Base-by-base conservation (phyloP, 2,888 invertebrate species). In the Deilephila elpenor region DNA sequence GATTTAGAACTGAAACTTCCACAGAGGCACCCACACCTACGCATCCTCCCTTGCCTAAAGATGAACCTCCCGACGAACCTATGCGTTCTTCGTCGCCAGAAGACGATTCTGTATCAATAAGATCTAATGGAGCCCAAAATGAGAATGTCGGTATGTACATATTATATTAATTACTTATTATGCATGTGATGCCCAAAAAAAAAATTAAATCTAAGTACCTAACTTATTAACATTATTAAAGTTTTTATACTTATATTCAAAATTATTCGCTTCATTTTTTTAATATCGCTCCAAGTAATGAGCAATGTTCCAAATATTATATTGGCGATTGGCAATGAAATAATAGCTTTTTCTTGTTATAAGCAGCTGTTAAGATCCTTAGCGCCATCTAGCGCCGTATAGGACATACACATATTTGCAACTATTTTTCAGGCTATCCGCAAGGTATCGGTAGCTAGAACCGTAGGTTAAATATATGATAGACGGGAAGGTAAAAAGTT, bases 81-180 rank as follows among this genome's bases (percentile, higher is more conserved):
- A 92, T 94, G 88, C 91, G 95, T 78, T 90, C 95, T 60, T 95
- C 95, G 64, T 95, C 96, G 61, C 95, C 96, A 17, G 96, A 96
- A 88, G 96, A 95, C 78, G 95, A 96, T 81, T 89, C 95, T 71
- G 94, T 95, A 78, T 96, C 96, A 78, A 86, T 95, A 82, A 90
- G 95, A 85, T 95, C 95, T 70, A 95, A 95, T 82, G 95, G 95
- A 78, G 93, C 94, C 77, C 94, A 91, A 86, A 95, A 94, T 86
- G 96, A 96, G 83, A 86, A 76, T 78, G 92, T 96, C 85, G 96
- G 96, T 92, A 88, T 82, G 91, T 86, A 59, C 37, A 44, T 25
- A 37, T 37, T 44, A 44, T 44, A 44, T 4, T 44, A 44, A 44
- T 44, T 14, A 44, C 3, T 44, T 44, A 11, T 3, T 44, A 44